Conservation (phyloP, 2,888 invertebrate genomes). For the Malacosoma neustria region DNA sequence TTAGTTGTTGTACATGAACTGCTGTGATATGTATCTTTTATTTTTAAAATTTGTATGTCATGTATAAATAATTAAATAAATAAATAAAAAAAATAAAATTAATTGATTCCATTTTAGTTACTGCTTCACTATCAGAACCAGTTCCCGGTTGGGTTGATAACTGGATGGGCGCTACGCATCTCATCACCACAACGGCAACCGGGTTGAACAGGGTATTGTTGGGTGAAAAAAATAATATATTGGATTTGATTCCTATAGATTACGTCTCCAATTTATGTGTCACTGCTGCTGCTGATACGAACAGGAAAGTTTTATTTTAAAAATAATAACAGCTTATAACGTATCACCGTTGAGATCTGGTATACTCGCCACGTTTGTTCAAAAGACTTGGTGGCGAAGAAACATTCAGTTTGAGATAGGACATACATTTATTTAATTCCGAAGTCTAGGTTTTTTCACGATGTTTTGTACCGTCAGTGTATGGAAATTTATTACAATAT, state of each 20-base stretch:
- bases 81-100: neutral
- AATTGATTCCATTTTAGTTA: constrained; percentile 67
- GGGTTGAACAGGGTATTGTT: constrained; percentile 82
- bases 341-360: too few relatives aligned
- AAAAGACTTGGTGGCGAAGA: too few relatives aligned
- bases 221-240: constrained; percentile 79
- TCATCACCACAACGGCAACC: constrained; percentile 77
- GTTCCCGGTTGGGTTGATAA: constrained; percentile 94
- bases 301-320: constrained; percentile 16
- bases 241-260: constrained; percentile 88
- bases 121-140: constrained; percentile 79
- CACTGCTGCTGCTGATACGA: constrained; percentile 74
- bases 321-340: too few relatives aligned
- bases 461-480: too few relatives aligned
- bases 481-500: too few relatives aligned
- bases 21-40: too few relatives aligned
- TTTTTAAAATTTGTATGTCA: neutral
- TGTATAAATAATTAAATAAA: neutral
- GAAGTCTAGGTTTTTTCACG: too few relatives aligned
- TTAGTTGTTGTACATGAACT: too few relatives aligned
- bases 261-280: constrained; percentile 89
- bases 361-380: too few relatives aligned
- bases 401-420: too few relatives aligned
- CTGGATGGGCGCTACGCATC: constrained; percentile 86
- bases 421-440: too few relatives aligned